phyloP scores from a whole-genome alignment of 2,888 invertebrate genomes.

The Oasisia sp. region DNA sequence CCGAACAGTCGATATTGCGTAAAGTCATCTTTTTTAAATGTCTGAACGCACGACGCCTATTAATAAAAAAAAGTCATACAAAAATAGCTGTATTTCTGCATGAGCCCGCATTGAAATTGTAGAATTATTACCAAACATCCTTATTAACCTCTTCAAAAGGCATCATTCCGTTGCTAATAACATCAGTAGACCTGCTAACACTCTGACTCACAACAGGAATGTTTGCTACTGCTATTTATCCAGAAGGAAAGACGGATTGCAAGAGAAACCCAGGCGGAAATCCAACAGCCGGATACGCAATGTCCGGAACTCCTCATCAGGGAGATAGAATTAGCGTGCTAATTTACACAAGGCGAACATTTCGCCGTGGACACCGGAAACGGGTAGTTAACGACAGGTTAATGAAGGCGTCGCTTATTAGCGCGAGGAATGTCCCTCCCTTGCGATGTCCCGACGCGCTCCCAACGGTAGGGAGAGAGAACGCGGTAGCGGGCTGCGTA shows the following conservation, averaged over 20 bases:
- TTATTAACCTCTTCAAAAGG: too few species aligned
- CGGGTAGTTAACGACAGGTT: neutral
- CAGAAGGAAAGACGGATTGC: neutral
- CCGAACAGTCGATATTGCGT: too few species aligned
- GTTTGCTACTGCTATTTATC: neutral
- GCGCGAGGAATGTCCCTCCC: neutral
- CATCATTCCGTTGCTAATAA: too few species aligned
- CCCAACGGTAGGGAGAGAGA: neutral
- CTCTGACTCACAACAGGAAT: too few species aligned
- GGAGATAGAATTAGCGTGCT: neutral
- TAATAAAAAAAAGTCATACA: too few species aligned
- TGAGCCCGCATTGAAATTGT: too few species aligned
- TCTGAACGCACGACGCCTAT: too few species aligned
- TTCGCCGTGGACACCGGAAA: neutral
- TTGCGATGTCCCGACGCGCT: neutral
- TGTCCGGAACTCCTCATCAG: neutral
- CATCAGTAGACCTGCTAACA: too few species aligned
- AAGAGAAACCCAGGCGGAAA: neutral
- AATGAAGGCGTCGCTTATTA: neutral
- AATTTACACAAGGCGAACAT: neutral
- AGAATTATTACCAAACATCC: too few species aligned
- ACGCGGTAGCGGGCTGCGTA: neutral
- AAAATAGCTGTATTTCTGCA: too few species aligned
- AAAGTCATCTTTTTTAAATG: too few species aligned
- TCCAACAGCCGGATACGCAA: neutral